A percentile compares a stretch with the other conserved stretches of the same genome.
phyloP scores from a whole-genome alignment of 2,797 vertebrate genomes.

The Prionace glauca region DNA sequence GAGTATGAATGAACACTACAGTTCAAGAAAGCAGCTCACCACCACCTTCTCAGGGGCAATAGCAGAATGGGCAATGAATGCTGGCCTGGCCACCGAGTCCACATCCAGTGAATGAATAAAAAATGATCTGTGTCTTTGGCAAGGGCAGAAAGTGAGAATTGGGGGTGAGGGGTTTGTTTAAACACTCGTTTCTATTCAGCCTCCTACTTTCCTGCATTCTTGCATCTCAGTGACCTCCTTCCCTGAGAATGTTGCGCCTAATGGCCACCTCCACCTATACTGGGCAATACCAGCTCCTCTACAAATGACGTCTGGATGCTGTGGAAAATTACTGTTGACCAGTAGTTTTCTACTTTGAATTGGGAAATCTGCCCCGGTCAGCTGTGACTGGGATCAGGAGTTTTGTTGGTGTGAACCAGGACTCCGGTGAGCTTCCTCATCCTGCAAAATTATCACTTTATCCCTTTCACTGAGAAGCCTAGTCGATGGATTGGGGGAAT shows the following conservation, averaged over 20 bases:
- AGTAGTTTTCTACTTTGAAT: not conserved
- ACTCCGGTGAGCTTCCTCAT: not conserved
- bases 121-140: not conserved
- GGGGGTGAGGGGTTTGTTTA: too few species aligned
- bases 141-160: too few species aligned
- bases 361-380: not conserved
- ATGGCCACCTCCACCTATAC: not conserved
- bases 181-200: too few species aligned
- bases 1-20: too few species aligned
- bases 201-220: not conserved
- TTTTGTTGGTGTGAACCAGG: not conserved
- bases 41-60: too few species aligned
- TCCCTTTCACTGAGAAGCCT: not conserved
- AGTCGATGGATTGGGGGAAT: not conserved
- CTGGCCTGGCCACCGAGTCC: too few species aligned
- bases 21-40: too few species aligned
- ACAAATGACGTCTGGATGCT: not conserved
- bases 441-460: not conserved
- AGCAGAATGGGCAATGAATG: too few species aligned
- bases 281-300: not conserved
- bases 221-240: not conserved
- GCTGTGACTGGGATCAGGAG: not conserved
- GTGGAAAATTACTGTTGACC: not conserved
- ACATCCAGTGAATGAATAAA: too few species aligned
- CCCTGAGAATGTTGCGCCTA: not conserved